Base-by-base conservation (phyloP, 2,888 invertebrate genomes). In the Folsomia candida region DNA sequence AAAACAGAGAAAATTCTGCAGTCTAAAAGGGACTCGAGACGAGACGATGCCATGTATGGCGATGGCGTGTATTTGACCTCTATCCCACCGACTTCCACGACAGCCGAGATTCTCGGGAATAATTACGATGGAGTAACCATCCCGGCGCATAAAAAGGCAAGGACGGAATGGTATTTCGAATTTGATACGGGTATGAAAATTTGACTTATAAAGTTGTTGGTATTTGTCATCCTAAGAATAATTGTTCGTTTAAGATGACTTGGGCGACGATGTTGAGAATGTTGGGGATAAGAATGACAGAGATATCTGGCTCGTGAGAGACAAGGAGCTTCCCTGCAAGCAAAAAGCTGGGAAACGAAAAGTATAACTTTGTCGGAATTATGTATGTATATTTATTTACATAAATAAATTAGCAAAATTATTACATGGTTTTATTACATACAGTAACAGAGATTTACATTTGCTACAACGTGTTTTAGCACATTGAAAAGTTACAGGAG, bases 81-180 rank as follows among this genome's bases (percentile, higher is more conserved):
- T 4, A 1, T 65, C 6, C 24, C n/a, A 14, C 65, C 65, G 14
- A 6, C 20, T 6, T 26, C 25, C 1, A 2, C 24, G 0, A 51
- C 65, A 25, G n/a, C 6, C 1, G 26, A 24, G 24, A 65, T 65
- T 51, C 18, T 65, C 18, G 54, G 54, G 20, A 65, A 65, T 25
- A 65, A 65, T n/a, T 65, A 22, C 14, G 65, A 65, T 27, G 54
- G 54, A 51, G 27, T 1, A 4, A 18, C 20, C 11, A 22, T 65
- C 18, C 54, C 65, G 20, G 54, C 14, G 1, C 28, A 58, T n/a
- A 66, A 27, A n/a, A 28, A 54, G 20, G 28, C 11, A 11, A n/a
- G 26, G 9, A 57, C 57, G 24, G 58, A 66, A 27, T 57, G 58
- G 27, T 66, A 66, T 28, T 66, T 66, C 20, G 58, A 57, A 28